A percentile compares a stretch with the other conserved stretches of the same genome.
phyloP scores from a whole-genome alignment of 2,888 invertebrate genomes.

The Caenorhabditis sulstoni region DNA sequence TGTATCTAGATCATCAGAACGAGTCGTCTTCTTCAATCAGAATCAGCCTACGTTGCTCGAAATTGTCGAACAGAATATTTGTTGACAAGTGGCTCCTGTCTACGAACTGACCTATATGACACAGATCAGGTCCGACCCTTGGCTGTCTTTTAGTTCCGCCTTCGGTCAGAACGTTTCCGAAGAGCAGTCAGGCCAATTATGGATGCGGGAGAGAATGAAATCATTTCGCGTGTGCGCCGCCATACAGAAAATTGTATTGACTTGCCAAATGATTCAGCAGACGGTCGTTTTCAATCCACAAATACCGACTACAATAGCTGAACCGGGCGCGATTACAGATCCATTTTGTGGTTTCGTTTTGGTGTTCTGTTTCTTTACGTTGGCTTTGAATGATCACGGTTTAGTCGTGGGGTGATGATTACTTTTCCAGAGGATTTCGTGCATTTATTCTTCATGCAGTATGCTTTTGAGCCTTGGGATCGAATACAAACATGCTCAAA shows the following conservation, averaged over 20 bases:
- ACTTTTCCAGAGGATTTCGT: too few relatives aligned
- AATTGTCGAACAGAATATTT: slow-evolving; percentile 24
- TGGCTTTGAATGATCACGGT: too few relatives aligned
- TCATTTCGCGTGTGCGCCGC: not conserved
- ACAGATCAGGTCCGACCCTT: slow-evolving; percentile 24
- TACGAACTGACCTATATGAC: not conserved
- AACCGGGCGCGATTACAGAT: too few relatives aligned
- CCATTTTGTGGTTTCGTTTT: too few relatives aligned
- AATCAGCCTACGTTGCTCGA: not conserved
- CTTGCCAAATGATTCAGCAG: not conserved
- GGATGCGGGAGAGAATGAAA: slow-evolving; percentile 10
- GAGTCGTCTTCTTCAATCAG: not conserved
- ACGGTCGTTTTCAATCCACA: not conserved
- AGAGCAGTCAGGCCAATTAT: not conserved
- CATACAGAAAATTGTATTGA: not conserved
- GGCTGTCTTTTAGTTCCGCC: not conserved
- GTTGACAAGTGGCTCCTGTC: slow-evolving; percentile 13
- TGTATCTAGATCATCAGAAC: slow-evolving; percentile 4
- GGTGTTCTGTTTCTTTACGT: too few relatives aligned
- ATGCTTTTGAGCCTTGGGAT: too few relatives aligned
- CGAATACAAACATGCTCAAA: too few relatives aligned
- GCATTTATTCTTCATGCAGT: too few relatives aligned
- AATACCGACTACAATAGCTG: not conserved
- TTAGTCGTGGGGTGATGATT: too few relatives aligned
- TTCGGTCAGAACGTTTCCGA: not conserved